Base-by-base conservation (phyloP, 2,113 vertebrate genomes). In the Elephas maximus region DNA sequence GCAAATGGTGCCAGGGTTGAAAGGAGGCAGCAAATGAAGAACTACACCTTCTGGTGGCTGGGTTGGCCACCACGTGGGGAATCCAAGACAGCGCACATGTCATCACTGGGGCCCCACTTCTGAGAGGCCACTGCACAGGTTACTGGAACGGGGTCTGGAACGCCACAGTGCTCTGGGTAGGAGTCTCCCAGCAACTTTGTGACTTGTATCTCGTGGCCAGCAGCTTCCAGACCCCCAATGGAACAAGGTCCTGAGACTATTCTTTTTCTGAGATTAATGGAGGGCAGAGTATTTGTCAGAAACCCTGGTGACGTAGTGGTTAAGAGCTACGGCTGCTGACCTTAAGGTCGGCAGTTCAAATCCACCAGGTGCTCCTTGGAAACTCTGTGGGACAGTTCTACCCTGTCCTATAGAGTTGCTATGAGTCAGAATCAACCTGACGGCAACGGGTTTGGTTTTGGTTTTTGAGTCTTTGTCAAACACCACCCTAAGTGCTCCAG, bases 251-350 rank as follows among this genome's bases (percentile, higher is more conserved):
- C 45, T 30, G 84, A 74, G 84, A 30, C 18, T 17, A 9, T 28
- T 82, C 69, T 71, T 78, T 95, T 77, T 81, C 79, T 82, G 88
- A 87, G 53, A 62, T 11, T 81, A 60, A 33, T 23, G 0, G n/a
- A 90, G 89, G 51, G 33, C 74, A 73, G 69, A 71, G 45, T 60
- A 28, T 90, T 69, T 89, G 82, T 69, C 90, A 76, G 89, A 37
- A 37, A 37, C 37, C 37, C 37, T 37, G 37, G 37, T 37, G 37
- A 37, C 37, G 37, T 37, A 37, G 37, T 37, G 37, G 37, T 37
- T 37, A 37, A 37, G 37, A 37, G 37, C 37, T 37, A 37, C 37
- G 37, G 37, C 37, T 37, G 37, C 37, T 37, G 37, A 37, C 37
- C 37, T 37, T 37, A 37, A 37, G 37, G 37, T 37, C 37, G 37